phyloP scores from a whole-genome alignment of 2,888 invertebrate genomes.

The Ophraella communa region DNA sequence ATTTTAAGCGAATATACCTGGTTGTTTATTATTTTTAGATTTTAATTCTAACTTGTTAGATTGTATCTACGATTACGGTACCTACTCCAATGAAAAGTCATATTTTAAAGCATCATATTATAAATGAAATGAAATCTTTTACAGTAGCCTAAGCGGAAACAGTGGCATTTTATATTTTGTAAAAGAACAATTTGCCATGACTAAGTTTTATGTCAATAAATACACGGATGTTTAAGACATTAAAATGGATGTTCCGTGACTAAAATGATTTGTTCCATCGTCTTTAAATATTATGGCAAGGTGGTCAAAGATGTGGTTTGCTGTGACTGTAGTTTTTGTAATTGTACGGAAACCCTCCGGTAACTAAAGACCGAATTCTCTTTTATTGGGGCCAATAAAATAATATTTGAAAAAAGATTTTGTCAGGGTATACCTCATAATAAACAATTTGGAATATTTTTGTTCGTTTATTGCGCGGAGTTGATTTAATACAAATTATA shows the following conservation, averaged over 20 bases:
- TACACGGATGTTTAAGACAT: neutral
- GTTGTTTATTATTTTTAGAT: too few species aligned
- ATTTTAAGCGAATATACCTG: too few species aligned
- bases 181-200: neutral
- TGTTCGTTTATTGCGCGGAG: too few species aligned
- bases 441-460: neutral
- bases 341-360: neutral
- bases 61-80: too few species aligned
- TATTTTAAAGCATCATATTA: too few species aligned
- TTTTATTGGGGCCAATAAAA: neutral
- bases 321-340: constrained; percentile 15
- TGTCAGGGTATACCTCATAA: neutral
- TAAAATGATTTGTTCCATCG: constrained; percentile 44
- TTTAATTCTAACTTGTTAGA: too few species aligned
- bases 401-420: neutral
- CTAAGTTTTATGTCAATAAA: neutral
- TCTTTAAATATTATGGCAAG: constrained; percentile 42
- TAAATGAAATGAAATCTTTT: too few species aligned
- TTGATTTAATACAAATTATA: too few species aligned
- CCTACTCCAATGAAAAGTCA: too few species aligned
- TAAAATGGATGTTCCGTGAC: constrained; percentile 39
- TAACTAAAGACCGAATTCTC: neutral
- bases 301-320: constrained; percentile 47
- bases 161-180: too few species aligned
- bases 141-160: too few species aligned